Conservation (phyloP, 2,888 invertebrate genomes). For the Hydroisotoma schaefferi region DNA sequence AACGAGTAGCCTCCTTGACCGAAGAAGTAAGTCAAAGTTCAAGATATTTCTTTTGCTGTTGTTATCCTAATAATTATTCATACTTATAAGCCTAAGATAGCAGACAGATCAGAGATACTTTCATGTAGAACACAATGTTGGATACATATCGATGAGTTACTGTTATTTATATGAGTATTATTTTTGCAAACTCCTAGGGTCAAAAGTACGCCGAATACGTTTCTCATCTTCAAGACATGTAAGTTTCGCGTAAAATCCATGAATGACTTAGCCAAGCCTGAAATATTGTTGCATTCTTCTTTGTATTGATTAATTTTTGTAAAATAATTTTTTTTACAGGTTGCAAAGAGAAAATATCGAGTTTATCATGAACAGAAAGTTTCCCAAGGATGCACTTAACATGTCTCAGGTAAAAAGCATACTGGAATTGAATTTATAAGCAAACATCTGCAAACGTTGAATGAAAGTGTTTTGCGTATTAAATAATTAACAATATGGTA, state of each 20-base stretch:
- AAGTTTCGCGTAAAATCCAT: conserved; percentile 3
- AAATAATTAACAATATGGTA: no score
- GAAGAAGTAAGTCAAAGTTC: no score
- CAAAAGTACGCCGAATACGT: conserved; percentile 75
- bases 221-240: conserved; percentile 63
- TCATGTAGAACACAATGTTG: no score
- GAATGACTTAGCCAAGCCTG: background rate
- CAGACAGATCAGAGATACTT: no score
- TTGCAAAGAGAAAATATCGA: conserved; percentile 62
- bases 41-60: no score
- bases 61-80: no score
- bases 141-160: no score
- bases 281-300: background rate
- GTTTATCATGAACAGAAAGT: conserved; percentile 67
- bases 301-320: background rate
- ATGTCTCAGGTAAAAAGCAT: conserved; percentile 59
- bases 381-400: conserved; percentile 59
- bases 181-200: no score
- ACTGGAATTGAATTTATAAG: no score
- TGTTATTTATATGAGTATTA: no score
- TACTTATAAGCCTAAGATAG: no score
- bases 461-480: no score
- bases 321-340: conserved; percentile 3
- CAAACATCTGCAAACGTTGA: background rate
- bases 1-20: conserved; percentile 68